These are phyloP conservation scores for Chlorodrepanis virens DNA, from an alignment of 2,113 vertebrate genomes.

Conservation along the genomic window DNA sequence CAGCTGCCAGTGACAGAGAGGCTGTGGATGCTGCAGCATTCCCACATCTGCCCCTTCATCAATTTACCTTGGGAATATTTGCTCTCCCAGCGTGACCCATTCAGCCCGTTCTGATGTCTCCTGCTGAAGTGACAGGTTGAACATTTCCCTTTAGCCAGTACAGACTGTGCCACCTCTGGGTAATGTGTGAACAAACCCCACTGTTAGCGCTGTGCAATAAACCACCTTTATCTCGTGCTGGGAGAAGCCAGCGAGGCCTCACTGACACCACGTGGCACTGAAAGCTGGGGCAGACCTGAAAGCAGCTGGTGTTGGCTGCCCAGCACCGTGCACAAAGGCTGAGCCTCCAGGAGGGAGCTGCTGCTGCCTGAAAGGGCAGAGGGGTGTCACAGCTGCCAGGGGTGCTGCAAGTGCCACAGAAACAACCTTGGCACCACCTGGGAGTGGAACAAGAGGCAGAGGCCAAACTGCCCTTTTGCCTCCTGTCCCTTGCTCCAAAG, in stretches of 20 bases:
- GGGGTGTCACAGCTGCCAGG: neutral
- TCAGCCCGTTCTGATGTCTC: neutral
- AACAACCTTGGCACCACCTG: neutral
- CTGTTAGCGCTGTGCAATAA: neutral
- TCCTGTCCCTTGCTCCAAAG: neutral
- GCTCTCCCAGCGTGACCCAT: neutral
- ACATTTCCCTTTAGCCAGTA: slow-evolving; percentile 8
- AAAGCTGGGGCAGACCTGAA: rapidly evolving
- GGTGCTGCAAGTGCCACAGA: neutral
- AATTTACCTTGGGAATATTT: neutral
- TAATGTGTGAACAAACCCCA: slow-evolving; percentile 10
- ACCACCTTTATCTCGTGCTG: neutral
- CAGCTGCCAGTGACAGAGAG: rapidly evolving
- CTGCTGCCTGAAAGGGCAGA: neutral
- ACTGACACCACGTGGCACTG: rapidly evolving
- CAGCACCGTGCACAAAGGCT: neutral
- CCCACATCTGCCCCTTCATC: neutral
- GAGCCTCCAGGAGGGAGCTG: neutral
- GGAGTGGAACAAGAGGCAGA: neutral
- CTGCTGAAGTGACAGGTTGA: slow-evolving; percentile 34
- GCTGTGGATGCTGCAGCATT: neutral
- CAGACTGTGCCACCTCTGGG: slow-evolving; percentile 20
- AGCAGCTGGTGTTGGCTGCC: neutral
- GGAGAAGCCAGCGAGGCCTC: neutral
- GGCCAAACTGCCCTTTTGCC: neutral